Percentiles rank a stretch among this genome's conserved stretches.
Evolutionary conservation across 2,888 invertebrate species (phyloP).

Genomic region (Mimas tiliae): DNA sequence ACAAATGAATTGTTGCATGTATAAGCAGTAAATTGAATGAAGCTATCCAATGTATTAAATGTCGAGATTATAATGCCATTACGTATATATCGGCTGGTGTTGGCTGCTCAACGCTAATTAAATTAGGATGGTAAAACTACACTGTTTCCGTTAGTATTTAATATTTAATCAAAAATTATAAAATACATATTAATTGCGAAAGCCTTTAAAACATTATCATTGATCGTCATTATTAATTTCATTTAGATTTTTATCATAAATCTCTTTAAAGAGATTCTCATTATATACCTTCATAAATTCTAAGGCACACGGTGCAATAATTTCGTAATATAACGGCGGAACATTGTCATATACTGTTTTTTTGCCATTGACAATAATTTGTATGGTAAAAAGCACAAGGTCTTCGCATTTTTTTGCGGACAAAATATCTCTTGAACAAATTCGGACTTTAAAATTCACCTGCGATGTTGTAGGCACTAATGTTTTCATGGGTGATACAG

Average conservation of each 20-base stretch:
- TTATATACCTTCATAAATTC: constrained; percentile 57
- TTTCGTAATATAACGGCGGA: constrained; percentile 68
- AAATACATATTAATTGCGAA: neutral
- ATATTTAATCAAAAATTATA: neutral
- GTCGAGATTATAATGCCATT: too few species aligned
- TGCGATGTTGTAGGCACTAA: constrained; percentile 48
- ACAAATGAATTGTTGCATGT: neutral
- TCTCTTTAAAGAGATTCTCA: constrained; percentile 48
- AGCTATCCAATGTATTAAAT: too few species aligned
- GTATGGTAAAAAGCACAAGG: constrained; percentile 65
- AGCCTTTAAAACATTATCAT: neutral
- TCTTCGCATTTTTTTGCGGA: constrained; percentile 44
- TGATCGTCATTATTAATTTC: constrained; percentile 5
- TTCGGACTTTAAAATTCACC: constrained; percentile 50
- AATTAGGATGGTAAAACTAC: neutral
- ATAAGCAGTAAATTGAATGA: too few species aligned
- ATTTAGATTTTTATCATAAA: constrained; percentile 25
- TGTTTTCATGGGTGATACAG: constrained; percentile 57
- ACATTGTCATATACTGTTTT: constrained; percentile 55
- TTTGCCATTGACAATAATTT: constrained; percentile 59
- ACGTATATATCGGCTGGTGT: too few species aligned
- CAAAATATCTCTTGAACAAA: constrained; percentile 52
- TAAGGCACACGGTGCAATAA: constrained; percentile 61
- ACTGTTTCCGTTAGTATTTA: neutral
- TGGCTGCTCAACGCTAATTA: neutral